A percentile compares a stretch with the other conserved stretches of the same genome.
These are phyloP conservation scores for Callosobruchus maculatus DNA, from an alignment of 2,888 invertebrate genomes.

Conservation along the genomic window DNA sequence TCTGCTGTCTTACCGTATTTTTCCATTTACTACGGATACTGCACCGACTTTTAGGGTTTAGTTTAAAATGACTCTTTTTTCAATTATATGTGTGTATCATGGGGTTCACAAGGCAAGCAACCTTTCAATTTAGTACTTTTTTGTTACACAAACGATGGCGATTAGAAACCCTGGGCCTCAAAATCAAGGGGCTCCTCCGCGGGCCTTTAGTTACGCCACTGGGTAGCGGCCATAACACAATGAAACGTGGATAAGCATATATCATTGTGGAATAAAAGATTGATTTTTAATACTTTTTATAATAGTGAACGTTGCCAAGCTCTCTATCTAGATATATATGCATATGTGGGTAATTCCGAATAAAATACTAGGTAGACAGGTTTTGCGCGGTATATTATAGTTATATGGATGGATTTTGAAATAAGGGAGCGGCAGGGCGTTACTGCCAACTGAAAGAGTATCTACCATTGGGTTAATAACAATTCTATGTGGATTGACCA, in stretches of 20 bases:
- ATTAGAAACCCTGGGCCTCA: too few species aligned
- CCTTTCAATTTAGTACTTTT: too few species aligned
- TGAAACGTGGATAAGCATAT: neutral
- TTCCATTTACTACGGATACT: too few species aligned
- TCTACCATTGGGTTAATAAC: neutral
- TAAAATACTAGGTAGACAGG: neutral
- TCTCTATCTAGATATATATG: neutral
- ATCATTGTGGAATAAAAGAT: neutral
- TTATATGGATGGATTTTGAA: neutral
- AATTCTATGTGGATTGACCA: too few species aligned
- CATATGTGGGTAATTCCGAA: neutral
- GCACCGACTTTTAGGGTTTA: too few species aligned
- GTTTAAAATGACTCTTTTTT: too few species aligned
- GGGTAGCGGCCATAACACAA: neutral
- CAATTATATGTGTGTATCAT: too few species aligned
- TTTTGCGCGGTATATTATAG: neutral
- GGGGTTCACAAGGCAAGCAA: too few species aligned
- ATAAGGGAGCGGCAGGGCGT: neutral
- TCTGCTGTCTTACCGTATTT: too few species aligned
- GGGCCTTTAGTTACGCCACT: too few species aligned
- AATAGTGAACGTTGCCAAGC: neutral
- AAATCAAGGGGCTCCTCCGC: too few species aligned
- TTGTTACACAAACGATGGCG: too few species aligned
- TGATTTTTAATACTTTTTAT: neutral
- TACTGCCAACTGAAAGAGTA: neutral